Percentiles rank a stretch among this genome's conserved stretches.
These are phyloP conservation scores for Thunnus maccoyii DNA, from an alignment of 2,113 vertebrate genomes.

Conservation along the genomic window DNA sequence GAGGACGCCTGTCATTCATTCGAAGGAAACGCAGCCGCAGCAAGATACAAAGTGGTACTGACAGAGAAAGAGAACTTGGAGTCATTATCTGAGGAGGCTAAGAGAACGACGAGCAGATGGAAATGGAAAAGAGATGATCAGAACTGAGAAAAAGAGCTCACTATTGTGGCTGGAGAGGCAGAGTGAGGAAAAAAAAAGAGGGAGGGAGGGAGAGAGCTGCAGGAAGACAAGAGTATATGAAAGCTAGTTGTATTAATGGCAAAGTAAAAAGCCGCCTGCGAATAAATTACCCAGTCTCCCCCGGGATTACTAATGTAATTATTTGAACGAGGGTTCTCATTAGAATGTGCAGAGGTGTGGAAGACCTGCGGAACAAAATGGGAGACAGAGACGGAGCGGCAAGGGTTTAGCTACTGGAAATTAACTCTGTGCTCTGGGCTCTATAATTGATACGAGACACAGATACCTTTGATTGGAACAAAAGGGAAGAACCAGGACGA, in stretches of 20 bases:
- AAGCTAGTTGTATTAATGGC: slow-evolving; percentile 74
- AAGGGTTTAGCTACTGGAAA: slow-evolving; percentile 72
- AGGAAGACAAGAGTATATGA: slow-evolving; percentile 53
- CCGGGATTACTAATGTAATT: slow-evolving; percentile 85
- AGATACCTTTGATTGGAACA: slow-evolving; percentile 76
- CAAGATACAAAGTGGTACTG: slow-evolving; percentile 26
- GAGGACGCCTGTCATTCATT: slow-evolving; percentile 60
- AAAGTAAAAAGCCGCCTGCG: slow-evolving; percentile 67
- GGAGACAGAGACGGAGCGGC: slow-evolving; percentile 65
- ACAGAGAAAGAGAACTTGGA: slow-evolving; percentile 34
- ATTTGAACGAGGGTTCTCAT: slow-evolving; percentile 82
- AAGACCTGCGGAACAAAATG: slow-evolving; percentile 73
- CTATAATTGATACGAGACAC: slow-evolving; percentile 79
- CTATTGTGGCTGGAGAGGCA: slow-evolving; percentile 29
- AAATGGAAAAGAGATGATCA: slow-evolving; percentile 48
- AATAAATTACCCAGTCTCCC: slow-evolving; percentile 81
- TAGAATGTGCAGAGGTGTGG: slow-evolving; percentile 76
- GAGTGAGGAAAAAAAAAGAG: slow-evolving; percentile 30
- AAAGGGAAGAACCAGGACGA: slow-evolving; percentile 52
- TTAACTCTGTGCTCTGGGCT: slow-evolving; percentile 73
- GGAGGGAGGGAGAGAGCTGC: slow-evolving; percentile 26
- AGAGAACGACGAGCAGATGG: slow-evolving; percentile 47
- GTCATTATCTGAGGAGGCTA: slow-evolving; percentile 54
- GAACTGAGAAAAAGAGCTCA: slow-evolving; percentile 46
- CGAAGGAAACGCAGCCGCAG: slow-evolving; percentile 39